phyloP scores from a whole-genome alignment of 2,113 vertebrate species.

The Ancistrus triradiatus region DNA sequence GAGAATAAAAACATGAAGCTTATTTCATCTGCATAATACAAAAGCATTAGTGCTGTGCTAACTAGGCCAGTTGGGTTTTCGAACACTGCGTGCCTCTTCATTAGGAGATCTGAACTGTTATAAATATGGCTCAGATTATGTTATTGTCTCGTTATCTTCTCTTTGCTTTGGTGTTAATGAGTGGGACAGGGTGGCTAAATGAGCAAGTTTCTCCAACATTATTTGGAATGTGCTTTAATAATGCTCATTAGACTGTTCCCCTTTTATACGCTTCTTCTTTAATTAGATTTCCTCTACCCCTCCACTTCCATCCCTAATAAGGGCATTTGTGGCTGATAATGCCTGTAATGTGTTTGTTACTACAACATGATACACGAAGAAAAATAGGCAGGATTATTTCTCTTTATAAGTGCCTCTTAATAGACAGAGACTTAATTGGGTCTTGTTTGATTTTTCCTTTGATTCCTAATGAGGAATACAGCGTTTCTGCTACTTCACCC shows the following conservation, averaged over 20 bases:
- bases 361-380: constrained; percentile 58
- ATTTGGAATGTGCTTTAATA: constrained; percentile 63
- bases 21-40: constrained; percentile 63
- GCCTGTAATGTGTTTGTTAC: constrained; percentile 68
- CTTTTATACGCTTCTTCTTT: constrained; percentile 56
- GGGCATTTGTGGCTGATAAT: constrained; percentile 60
- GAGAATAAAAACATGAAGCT: constrained; percentile 50
- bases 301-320: constrained; percentile 48
- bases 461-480: constrained; percentile 53
- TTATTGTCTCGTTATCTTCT: constrained; percentile 67
- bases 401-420: constrained; percentile 58
- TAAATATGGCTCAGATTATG: constrained; percentile 55
- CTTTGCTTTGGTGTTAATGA: constrained; percentile 67
- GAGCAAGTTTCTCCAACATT: constrained; percentile 62
- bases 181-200: constrained; percentile 60
- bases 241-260: constrained; percentile 62
- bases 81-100: constrained; percentile 50
- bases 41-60: constrained; percentile 56
- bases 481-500: constrained; percentile 4
- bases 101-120: constrained; percentile 60
- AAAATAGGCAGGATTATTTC: constrained; percentile 51
- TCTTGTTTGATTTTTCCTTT: constrained; percentile 53
- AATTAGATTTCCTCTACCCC: constrained; percentile 58
- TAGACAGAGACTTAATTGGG: constrained; percentile 58
- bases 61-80: constrained; percentile 49